Evolutionary conservation across 2,888 invertebrate genomes (phyloP), one percentile per base, ranked within the genome.

Genomic region (Drosophila atroscutellata): DNA sequence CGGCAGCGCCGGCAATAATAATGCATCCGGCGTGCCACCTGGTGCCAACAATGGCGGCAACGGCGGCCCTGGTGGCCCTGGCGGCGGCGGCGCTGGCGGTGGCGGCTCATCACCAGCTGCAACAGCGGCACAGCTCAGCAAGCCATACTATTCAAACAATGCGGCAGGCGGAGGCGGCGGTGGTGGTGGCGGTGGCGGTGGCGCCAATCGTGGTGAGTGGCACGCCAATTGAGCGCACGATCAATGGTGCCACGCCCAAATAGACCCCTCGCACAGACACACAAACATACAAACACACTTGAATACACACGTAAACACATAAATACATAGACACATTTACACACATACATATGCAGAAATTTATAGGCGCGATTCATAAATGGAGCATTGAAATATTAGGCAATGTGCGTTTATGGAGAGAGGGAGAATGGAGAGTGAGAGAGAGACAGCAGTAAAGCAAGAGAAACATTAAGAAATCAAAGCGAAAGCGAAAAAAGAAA

Each of bases 111-210:
- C 80, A 18, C 70, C 66, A 30, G 77, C 81, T 45, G 67, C 72
- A 26, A 58, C 66, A 15, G 60, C 82, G 28, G 86, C 86, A 36
- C 91, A 92, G 80, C 90, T 92, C 75, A 92, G 87, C 83, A 93
- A 93, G 87, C 91, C 92, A 72, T 92, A 92, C 83, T 92, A 92
- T 85, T 85, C 91, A 66, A 92, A 91, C 72, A 91, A 91, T 80
- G 61, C 72, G 47, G 59, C 75, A 28, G 68, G 77, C 57, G 77
- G 69, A 58, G 90, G 89, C 68, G 92, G 92, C 42, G 82, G 72
- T 72, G 77, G 68, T 60, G 90, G 89, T 68, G 75, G 75, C 57
- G 90, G 89, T 68, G 75, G 75, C 58, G 76, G 91, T 49, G 82
- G 75, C 72, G 77, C 80, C 79, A 90, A 91, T 70, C 92, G 92